A percentile compares a stretch with the other conserved stretches of the same genome.
These are phyloP conservation scores for Gymnothorax reevesii DNA, from an alignment of 2,797 vertebrate genomes.

Conservation along the genomic window DNA sequence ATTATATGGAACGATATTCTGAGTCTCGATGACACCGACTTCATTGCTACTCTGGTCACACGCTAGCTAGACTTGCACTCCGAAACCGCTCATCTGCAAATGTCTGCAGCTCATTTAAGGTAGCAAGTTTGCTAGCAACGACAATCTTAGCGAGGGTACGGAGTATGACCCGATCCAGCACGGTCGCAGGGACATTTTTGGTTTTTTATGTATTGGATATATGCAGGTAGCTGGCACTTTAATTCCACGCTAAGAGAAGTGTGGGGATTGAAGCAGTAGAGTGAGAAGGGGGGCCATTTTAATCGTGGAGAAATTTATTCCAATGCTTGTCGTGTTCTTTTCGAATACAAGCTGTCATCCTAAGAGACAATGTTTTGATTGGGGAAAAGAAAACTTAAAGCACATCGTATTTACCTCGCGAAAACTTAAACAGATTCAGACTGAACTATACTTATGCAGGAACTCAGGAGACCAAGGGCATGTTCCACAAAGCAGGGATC, in stretches of 20 bases:
- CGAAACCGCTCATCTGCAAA: not conserved
- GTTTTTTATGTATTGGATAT: not conserved
- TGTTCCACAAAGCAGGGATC: too few relatives aligned
- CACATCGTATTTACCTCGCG: slow-evolving; percentile 4
- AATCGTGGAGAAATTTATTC: slow-evolving; percentile 26
- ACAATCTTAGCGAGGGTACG: slow-evolving; percentile 12
- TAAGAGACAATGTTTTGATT: not conserved
- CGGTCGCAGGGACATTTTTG: not conserved
- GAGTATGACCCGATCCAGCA: too few relatives aligned
- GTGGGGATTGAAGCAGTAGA: slow-evolving; percentile 9
- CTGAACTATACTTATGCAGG: too few relatives aligned
- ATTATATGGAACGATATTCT: slow-evolving; percentile 20
- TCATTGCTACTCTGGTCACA: slow-evolving; percentile 21
- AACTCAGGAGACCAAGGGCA: too few relatives aligned
- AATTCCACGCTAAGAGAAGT: not conserved
- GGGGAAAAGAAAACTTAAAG: slow-evolving; percentile 13
- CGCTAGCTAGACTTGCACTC: slow-evolving; percentile 9
- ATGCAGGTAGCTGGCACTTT: not conserved
- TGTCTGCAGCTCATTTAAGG: slow-evolving; percentile 23
- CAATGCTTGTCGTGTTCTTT: slow-evolving; percentile 33
- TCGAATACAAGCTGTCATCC: slow-evolving; percentile 27
- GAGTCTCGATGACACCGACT: slow-evolving; percentile 23
- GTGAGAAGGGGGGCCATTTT: slow-evolving; percentile 27
- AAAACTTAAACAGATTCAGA: too few relatives aligned
- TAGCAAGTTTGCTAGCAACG: slow-evolving; percentile 22